Evolutionary conservation across 2,888 invertebrate species (phyloP).

Genomic region (Ptychoptera contaminata): DNA sequence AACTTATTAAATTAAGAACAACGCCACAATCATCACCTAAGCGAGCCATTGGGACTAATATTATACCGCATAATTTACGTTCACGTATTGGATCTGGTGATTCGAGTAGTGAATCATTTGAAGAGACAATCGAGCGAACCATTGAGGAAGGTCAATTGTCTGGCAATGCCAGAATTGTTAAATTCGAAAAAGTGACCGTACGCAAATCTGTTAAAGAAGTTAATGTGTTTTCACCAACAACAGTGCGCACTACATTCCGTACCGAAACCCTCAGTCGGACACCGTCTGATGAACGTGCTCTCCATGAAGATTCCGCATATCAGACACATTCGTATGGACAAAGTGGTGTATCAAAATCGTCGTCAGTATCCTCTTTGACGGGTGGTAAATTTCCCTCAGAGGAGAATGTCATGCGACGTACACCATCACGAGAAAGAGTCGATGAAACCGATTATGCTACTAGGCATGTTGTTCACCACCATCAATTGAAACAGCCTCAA

Average conservation of each 20-base stretch:
- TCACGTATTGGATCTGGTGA: conserved; percentile 25
- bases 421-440: conserved; percentile 13
- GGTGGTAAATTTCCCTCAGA: conserved; percentile 36
- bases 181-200: conserved; percentile 54
- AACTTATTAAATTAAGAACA: conserved; percentile 41
- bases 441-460: background rate
- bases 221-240: too few species aligned
- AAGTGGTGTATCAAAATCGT: conserved; percentile 32
- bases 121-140: conserved; percentile 35
- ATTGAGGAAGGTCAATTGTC: conserved; percentile 49
- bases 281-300: conserved; percentile 34
- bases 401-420: conserved; percentile 8
- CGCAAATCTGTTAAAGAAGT: conserved; percentile 46
- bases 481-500: conserved; percentile 6
- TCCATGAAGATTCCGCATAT: conserved; percentile 40
- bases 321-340: conserved; percentile 35
- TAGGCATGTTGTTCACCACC: background rate
- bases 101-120: conserved; percentile 19
- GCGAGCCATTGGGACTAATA: conserved; percentile 22
- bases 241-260: conserved; percentile 15
- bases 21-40: conserved; percentile 37
- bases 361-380: conserved; percentile 33
- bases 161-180: conserved; percentile 47
- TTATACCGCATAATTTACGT: conserved; percentile 19
- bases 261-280: conserved; percentile 27